Evolutionary conservation across 2,888 invertebrate species (phyloP).

Genomic region (Caenorhabditis sulstoni): DNA sequence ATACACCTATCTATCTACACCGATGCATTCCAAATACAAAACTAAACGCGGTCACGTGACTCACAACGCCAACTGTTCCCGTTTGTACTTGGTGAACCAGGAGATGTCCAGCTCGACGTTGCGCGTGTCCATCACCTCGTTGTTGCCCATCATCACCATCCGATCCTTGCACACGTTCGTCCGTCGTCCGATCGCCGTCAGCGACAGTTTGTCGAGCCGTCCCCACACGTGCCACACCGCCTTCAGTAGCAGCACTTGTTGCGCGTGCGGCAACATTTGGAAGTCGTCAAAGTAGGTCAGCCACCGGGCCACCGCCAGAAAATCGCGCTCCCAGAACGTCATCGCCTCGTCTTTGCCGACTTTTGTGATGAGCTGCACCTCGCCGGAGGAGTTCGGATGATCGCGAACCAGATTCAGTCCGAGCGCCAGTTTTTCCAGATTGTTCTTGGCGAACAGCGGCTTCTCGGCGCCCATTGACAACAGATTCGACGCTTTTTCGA

Average conservation of each 20-base stretch:
- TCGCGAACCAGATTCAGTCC: constrained; percentile 30
- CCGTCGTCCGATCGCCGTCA: constrained; percentile 23
- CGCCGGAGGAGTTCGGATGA: neutral
- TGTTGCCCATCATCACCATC: constrained; percentile 32
- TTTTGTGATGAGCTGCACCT: constrained; percentile 18
- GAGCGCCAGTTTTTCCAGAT: constrained; percentile 27
- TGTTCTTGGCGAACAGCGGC: constrained; percentile 38
- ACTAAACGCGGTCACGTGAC: too few relatives aligned
- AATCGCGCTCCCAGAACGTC: constrained; percentile 47
- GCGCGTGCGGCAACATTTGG: constrained; percentile 47
- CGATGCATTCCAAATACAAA: too few relatives aligned
- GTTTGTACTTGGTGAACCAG: constrained; percentile 36
- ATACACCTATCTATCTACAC: too few relatives aligned
- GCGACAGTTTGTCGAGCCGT: constrained; percentile 46
- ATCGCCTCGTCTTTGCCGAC: constrained; percentile 40
- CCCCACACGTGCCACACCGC: constrained; percentile 53
- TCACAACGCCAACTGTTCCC: constrained; percentile 39
- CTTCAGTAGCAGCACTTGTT: constrained; percentile 60
- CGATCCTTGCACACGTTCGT: constrained; percentile 4
- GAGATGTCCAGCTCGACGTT: constrained; percentile 38
- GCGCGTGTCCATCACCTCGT: constrained; percentile 18
- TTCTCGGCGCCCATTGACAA: constrained; percentile 35
- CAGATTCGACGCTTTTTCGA: constrained; percentile 36
- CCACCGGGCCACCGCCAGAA: constrained; percentile 53
- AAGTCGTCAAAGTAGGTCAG: constrained; percentile 59